Base-by-base conservation (phyloP, 2,888 invertebrate genomes). In the Melieria picta region DNA sequence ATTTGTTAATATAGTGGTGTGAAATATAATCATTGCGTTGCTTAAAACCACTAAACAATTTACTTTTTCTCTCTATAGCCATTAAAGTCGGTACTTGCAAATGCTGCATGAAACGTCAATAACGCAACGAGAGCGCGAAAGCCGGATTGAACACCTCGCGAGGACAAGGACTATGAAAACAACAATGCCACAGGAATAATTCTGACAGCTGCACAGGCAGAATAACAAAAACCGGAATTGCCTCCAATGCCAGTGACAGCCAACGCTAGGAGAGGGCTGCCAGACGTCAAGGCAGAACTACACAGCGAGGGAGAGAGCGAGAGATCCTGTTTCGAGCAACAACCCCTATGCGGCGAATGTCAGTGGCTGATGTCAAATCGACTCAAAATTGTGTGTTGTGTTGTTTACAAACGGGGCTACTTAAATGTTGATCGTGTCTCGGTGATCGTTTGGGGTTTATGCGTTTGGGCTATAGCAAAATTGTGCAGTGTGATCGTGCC, bases 401-500 rank as follows among this genome's bases (percentile, higher is more conserved):
- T 16, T 71, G 68, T 65, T 71, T 71, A 63, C 63, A 63, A 61
- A 57, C 43, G 74, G 60, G 74, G 76, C 77, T 82, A 82, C 82
- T 80, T 83, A 83, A 83, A 45, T 56, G 68, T 60, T 10, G 47
- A 58, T 65, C 9, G 60, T 5, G 43, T 55, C 67, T 45, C 56
- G 72, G 68, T 60, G 73, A 74, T 75, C 74, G 56, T 7, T 69
- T 75, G 64, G 75, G 77, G 80, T 80, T 80, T 81, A 77, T 81
- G 75, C 76, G 77, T 57, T 66, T 72, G 78, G 78, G 73, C 77
- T 75, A 73, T 74, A 69, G 70, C 70, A 75, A 74, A 75, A 56
- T 66, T 77, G 74, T 71, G 74, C 82, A 85, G 82, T 85, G 75
- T 76, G 80, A 81, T 81, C 81, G 78, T 76, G 79, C 65, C 79